Conservation (phyloP, 2,888 invertebrate genomes). For the Augiades crinisus region DNA sequence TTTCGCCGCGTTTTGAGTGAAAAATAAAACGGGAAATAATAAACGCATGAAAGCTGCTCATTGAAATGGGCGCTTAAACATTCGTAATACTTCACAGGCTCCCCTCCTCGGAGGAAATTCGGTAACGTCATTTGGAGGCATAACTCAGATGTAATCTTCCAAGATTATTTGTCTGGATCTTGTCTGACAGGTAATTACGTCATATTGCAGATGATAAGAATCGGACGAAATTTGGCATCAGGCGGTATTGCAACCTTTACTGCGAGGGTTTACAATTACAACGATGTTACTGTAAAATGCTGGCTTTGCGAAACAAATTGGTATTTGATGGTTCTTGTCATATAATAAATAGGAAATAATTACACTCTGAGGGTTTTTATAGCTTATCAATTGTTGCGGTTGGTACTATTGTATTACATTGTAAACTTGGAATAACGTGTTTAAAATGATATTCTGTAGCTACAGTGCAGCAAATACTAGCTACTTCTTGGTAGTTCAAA, state of each 20-base stretch:
- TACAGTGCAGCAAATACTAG: too few relatives aligned
- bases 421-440: too few relatives aligned
- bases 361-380: too few relatives aligned
- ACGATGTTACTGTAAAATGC: background rate
- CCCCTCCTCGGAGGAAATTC: conserved; percentile 15
- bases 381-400: too few relatives aligned
- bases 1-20: too few relatives aligned
- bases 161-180: conserved; percentile 41
- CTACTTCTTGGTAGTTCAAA: too few relatives aligned
- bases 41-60: background rate
- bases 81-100: conserved; percentile 12
- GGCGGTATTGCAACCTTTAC: background rate
- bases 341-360: too few relatives aligned
- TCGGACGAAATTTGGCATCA: conserved; percentile 32
- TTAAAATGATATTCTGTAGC: too few relatives aligned
- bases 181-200: conserved; percentile 41
- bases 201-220: conserved; percentile 31
- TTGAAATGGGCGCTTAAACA: conserved; percentile 15
- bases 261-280: background rate
- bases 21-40: too few relatives aligned
- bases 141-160: conserved; percentile 40
- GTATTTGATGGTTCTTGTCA: background rate
- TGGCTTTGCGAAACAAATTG: background rate
- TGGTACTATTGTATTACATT: too few relatives aligned
- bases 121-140: conserved; percentile 27